A percentile compares a stretch with the other conserved stretches of the same genome.
Evolutionary conservation across 2,888 invertebrate genomes (phyloP).

Genomic region (Neoaliturus tenellus): DNA sequence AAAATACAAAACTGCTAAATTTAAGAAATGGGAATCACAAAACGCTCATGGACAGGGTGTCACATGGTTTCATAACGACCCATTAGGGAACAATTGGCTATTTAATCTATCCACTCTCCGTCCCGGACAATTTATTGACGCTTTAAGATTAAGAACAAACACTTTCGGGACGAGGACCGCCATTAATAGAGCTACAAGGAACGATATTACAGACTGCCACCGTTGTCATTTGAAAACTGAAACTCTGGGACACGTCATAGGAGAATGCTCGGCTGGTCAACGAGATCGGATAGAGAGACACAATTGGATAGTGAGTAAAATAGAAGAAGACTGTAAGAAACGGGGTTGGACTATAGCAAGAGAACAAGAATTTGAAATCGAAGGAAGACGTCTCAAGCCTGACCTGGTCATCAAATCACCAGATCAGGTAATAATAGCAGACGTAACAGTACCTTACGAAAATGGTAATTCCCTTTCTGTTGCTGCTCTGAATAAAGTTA

Average conservation of each 20-base stretch:
- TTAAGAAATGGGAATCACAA: background rate
- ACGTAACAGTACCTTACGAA: background rate
- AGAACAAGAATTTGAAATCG: too few species aligned
- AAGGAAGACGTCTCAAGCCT: background rate
- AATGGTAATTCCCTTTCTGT: background rate
- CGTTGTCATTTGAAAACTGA: background rate
- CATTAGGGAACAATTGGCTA: too few species aligned
- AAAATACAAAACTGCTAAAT: too few species aligned
- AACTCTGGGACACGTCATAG: slow-evolving; percentile 55
- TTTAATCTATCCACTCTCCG: too few species aligned
- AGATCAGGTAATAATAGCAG: too few species aligned
- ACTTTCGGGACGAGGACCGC: slow-evolving; percentile 57
- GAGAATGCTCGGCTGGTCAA: slow-evolving; percentile 12
- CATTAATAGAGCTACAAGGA: background rate
- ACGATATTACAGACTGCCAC: background rate
- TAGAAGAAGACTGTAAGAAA: background rate
- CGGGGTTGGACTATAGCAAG: background rate
- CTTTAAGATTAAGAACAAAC: slow-evolving; percentile 59
- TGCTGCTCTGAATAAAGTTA: background rate
- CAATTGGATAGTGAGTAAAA: slow-evolving; percentile 25
- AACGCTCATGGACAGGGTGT: background rate
- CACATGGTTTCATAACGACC: background rate
- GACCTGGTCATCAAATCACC: too few species aligned
- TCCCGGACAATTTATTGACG: too few species aligned
- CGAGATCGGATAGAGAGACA: slow-evolving; percentile 28